Conservation (phyloP, 2,797 vertebrate genomes). For the Emys orbicularis region DNA sequence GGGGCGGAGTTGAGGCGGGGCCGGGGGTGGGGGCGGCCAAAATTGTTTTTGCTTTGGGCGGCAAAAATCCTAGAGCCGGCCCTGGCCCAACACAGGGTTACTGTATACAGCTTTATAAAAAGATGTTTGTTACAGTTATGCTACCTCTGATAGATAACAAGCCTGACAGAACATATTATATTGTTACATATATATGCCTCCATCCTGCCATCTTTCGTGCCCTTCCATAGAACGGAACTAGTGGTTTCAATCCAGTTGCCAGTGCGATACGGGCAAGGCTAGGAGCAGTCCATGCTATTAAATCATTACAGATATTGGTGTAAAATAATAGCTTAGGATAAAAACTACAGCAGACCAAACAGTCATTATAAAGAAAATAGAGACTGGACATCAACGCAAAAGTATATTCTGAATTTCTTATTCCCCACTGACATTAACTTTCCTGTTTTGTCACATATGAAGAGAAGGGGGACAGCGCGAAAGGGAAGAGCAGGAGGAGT, state of each 20-base stretch:
- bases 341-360: accelerated
- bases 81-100: background rate
- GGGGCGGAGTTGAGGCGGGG: too few species aligned
- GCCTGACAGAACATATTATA: background rate
- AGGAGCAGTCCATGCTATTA: accelerated
- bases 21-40: too few species aligned
- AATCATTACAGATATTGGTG: background rate
- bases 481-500: background rate
- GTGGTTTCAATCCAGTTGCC: background rate
- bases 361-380: accelerated
- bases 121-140: background rate
- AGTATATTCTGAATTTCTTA: background rate
- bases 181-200: background rate
- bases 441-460: background rate
- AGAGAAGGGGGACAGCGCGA: background rate
- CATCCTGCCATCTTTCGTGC: background rate
- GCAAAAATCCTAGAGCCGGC: too few species aligned
- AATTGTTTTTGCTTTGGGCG: too few species aligned
- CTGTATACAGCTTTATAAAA: background rate
- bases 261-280: accelerated
- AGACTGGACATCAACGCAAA: accelerated
- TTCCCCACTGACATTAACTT: background rate
- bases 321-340: background rate
- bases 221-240: background rate
- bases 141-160: background rate